phyloP scores from a whole-genome alignment of 1,140 invertebrate genomes.

The Goniozus legneri region DNA sequence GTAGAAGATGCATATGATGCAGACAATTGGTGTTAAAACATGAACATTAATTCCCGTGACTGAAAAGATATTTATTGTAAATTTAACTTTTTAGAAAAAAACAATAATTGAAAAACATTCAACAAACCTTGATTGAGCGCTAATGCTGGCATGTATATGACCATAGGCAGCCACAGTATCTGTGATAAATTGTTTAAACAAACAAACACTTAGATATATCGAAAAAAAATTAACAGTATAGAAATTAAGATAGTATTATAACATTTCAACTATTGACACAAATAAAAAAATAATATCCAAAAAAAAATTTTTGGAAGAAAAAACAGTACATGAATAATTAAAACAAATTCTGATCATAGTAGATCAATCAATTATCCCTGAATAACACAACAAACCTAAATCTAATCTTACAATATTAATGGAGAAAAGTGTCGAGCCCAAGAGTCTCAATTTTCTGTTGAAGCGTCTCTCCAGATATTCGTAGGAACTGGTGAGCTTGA shows the following conservation, averaged over 20 bases:
- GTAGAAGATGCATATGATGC: conserved; percentile 88
- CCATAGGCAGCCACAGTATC: conserved; percentile 68
- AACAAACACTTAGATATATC: not conserved
- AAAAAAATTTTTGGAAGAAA: conserved; percentile 2
- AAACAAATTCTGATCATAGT: no score
- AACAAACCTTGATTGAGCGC: conserved; percentile 67
- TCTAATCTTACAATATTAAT: conserved; percentile 61
- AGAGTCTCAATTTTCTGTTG: conserved; percentile 64
- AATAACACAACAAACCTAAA: no score
- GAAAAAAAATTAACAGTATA: no score
- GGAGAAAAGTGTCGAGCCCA: conserved; percentile 72
- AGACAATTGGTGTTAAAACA: conserved; percentile 78
- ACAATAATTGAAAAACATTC: not conserved
- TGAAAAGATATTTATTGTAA: conserved; percentile 54
- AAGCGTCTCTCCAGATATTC: conserved; percentile 82
- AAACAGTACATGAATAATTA: no score
- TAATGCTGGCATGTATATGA: conserved; percentile 69
- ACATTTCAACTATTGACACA: not conserved
- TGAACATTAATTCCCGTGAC: conserved; percentile 86
- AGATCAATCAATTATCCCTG: no score
- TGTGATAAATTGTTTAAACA: conserved; percentile 26
- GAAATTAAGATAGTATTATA: no score
- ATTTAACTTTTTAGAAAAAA: conserved; percentile 7
- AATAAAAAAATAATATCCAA: conserved; percentile 5
- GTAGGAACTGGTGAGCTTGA: conserved; percentile 77